These are phyloP conservation scores for Bucorvus abyssinicus DNA, from an alignment of 2,797 vertebrate genomes.

Conservation along the genomic window DNA sequence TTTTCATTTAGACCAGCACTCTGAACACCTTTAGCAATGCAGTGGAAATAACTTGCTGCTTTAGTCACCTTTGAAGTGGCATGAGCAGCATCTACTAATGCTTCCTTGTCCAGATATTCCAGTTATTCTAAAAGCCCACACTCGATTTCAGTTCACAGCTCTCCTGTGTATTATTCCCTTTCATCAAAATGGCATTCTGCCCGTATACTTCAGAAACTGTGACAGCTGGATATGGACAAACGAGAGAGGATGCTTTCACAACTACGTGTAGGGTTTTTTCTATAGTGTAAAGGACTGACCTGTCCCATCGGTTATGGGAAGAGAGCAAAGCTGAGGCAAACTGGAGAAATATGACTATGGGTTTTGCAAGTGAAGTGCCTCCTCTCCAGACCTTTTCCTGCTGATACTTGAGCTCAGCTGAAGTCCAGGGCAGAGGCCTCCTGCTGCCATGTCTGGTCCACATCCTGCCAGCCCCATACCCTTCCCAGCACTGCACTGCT, in stretches of 20 bases:
- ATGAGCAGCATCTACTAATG: background rate
- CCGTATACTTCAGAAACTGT: background rate
- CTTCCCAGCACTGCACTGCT: background rate
- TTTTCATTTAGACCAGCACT: background rate
- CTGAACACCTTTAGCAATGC: background rate
- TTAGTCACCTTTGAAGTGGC: background rate
- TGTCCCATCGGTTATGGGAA: background rate
- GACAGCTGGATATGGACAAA: background rate
- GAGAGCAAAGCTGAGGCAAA: background rate
- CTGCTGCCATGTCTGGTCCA: background rate
- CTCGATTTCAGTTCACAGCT: background rate
- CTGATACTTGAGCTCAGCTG: background rate
- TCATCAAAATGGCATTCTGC: constrained; percentile 31
- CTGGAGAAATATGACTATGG: background rate
- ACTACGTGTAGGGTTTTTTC: background rate
- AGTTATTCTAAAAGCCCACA: background rate
- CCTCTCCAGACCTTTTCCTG: background rate
- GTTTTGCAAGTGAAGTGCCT: background rate
- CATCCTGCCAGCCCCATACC: background rate
- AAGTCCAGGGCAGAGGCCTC: background rate
- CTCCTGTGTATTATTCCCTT: background rate
- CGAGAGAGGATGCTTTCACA: background rate
- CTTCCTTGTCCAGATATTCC: background rate
- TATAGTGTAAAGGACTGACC: background rate
- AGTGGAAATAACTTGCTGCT: background rate